Percentiles rank a stretch among this genome's conserved stretches.
Evolutionary conservation across 2,797 vertebrate genomes (phyloP).

Genomic region (Echiichthys vipera): DNA sequence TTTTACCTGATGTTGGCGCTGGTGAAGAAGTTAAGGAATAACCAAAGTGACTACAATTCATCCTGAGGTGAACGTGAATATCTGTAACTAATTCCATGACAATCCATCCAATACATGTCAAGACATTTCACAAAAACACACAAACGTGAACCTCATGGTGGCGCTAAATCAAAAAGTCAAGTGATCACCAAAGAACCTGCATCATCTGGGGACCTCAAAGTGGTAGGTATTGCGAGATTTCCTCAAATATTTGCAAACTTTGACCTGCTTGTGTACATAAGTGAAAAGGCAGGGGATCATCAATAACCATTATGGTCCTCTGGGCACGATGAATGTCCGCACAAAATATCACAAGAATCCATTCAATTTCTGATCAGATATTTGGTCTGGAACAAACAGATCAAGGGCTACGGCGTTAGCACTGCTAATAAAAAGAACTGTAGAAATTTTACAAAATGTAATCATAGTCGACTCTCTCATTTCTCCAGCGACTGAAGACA

Average conservation of each 20-base stretch:
- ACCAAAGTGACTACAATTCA: background rate
- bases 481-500: conserved; percentile 32
- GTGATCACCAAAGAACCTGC: background rate
- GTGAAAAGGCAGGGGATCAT: background rate
- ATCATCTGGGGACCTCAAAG: background rate
- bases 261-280: background rate
- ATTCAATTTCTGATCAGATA: background rate
- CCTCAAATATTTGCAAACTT: background rate
- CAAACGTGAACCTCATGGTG: background rate
- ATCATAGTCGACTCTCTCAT: conserved; percentile 13
- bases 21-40: background rate
- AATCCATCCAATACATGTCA: background rate
- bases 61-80: background rate
- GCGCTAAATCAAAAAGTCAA: background rate
- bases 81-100: background rate
- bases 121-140: background rate
- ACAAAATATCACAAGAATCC: background rate
- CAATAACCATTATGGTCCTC: background rate
- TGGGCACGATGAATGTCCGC: background rate
- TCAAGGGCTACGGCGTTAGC: background rate
- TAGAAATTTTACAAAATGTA: conserved; percentile 24
- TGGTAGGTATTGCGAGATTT: background rate
- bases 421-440: conserved; percentile 14
- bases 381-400: conserved; percentile 17
- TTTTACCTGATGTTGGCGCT: background rate